Base-by-base conservation (phyloP, 1,140 invertebrate genomes). In the Plectus sambesii region DNA sequence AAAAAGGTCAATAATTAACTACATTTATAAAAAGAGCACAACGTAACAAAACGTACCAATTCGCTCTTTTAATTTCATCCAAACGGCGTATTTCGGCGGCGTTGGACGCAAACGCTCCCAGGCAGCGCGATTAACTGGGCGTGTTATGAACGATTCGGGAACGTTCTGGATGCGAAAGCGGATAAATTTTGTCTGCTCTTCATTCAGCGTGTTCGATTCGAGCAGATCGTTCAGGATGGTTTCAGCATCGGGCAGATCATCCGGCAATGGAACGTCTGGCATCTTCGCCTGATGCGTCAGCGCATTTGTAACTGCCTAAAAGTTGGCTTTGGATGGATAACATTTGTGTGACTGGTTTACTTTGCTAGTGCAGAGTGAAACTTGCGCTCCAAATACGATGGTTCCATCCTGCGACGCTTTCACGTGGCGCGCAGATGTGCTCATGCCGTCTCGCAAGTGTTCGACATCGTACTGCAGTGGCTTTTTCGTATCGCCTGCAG, bases 271-370 rank as follows among this genome's bases (percentile, higher is more conserved):
- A 22, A 67, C 62, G 35, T 47, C 22, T 8, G 63, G 63, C 56
- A 64, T 66, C 23, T n/a, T 29, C 8, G 26, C 23, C 35, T 63
- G 64, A 46, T 64, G 62, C 12, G n/a, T n/a, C n/a, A n/a, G n/a
- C n/a, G n/a, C n/a, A n/a, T n/a, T n/a, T n/a, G n/a, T n/a, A n/a
- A n/a, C n/a, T n/a, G n/a, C n/a, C n/a, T n/a, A n/a, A n/a, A n/a
- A n/a, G n/a, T n/a, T n/a, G n/a, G n/a, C n/a, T n/a, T n/a, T n/a
- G n/a, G n/a, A n/a, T n/a, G n/a, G n/a, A n/a, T n/a, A n/a, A n/a
- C n/a, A n/a, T n/a, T n/a, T n/a, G n/a, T n/a, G n/a, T n/a, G n/a
- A n/a, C n/a, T n/a, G n/a, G n/a, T n/a, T n/a, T n/a, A n/a, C n/a
- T n/a, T n/a, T n/a, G n/a, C n/a, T n/a, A n/a, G n/a, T n/a, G n/a